A percentile compares a stretch with the other conserved stretches of the same genome.
These are phyloP conservation scores for Cisticola juncidis DNA, from an alignment of 2,113 vertebrate species.

Conservation along the genomic window DNA sequence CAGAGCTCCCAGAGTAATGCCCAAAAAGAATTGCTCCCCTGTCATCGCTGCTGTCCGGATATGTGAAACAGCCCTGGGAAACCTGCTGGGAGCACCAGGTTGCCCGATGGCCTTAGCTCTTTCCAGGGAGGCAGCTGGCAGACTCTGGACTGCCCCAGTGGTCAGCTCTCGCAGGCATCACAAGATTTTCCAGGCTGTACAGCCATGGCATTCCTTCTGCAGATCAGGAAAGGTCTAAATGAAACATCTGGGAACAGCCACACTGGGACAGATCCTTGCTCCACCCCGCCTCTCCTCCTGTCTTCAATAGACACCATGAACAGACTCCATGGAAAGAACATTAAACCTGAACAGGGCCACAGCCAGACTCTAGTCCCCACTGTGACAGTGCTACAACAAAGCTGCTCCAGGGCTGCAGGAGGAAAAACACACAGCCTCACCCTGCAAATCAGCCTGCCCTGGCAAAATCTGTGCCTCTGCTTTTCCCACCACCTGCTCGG, in stretches of 20 bases:
- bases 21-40: not conserved
- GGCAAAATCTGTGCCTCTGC: not conserved
- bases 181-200: not conserved
- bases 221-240: not conserved
- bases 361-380: not conserved
- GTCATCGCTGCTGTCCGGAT: not conserved
- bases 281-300: not conserved
- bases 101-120: not conserved
- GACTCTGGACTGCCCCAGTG: accelerated
- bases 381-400: not conserved
- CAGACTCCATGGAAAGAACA: not conserved
- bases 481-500: not conserved
- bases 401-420: not conserved
- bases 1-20: not conserved
- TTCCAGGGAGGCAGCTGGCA: not conserved
- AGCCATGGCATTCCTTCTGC: not conserved
- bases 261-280: not conserved
- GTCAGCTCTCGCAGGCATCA: not conserved
- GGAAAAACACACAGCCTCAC: not conserved
- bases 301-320: not conserved
- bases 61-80: not conserved
- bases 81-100: not conserved
- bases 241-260: not conserved
- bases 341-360: not conserved
- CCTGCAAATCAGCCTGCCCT: not conserved